Base-by-base conservation (phyloP, 30 jellyfish, hydroid and myxozoan species). In the Aurelia coerulea region DNA sequence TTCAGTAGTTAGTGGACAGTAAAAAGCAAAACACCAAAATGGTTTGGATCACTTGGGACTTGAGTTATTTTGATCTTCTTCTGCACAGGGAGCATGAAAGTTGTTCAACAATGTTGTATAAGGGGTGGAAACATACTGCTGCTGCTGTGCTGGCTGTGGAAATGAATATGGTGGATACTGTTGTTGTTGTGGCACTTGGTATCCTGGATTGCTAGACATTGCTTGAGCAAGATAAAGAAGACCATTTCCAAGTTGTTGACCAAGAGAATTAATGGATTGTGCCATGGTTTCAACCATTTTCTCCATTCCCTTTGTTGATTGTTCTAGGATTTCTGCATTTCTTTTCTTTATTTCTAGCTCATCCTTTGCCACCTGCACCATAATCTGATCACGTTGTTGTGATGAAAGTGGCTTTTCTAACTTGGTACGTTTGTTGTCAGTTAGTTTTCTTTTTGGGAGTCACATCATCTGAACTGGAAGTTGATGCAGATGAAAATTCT, bases 251-350 rank as follows among this genome's bases (percentile, higher is more conserved):
- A 86, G 68, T 33, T 84, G 79, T 52, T 88, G 49, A 51, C 96
- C 96, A 29, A 88, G 88, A 12, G 41, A 31, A 11, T 54, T 76
- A 11, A 88, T 53, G 65, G 96, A 79, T 62, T 78, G 82, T 19
- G 96, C 74, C 91, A 88, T 75, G 62, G 85, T 76, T 49, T 50
- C 86, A 13, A 88, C 80, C 80, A 83, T 74, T 11, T 64, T 65
- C 68, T 62, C 78, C 53, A 74, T n/a, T 75, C 10, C 79, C 69
- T 23, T 23, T 23, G 29, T 23, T n/a, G 85, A 69, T 16, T 74
- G 75, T 14, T 69, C 60, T 76, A 76, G 79, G 46, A 35, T 58
- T 3, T 74, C 90, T 64, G 77, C 68, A 50, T 23, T 23, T 23
- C 29, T 23, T 23, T 64, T 9, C 68, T 86, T 86, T 6, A 86